Percentiles rank a stretch among this genome's conserved stretches.
Evolutionary conservation across 2,888 invertebrate species (phyloP).

Genomic region (Parapristionchus giblindavisi): DNA sequence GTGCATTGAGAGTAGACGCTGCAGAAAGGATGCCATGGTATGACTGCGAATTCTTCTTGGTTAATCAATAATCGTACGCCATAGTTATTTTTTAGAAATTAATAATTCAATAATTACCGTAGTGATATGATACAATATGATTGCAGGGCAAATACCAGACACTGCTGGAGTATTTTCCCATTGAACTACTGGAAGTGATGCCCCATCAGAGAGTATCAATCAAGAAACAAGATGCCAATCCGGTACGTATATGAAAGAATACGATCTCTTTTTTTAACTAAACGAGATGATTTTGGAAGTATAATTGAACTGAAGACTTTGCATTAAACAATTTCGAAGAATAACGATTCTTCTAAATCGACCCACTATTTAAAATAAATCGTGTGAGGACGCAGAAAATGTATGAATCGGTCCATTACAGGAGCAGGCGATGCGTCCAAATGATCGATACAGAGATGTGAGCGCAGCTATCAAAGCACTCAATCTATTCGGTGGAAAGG

Average conservation of each 20-base stretch:
- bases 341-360: neutral
- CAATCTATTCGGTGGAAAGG: conserved; percentile 26
- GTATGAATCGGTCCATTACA: neutral
- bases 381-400: neutral
- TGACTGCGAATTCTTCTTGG: too few relatives aligned
- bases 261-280: too few relatives aligned
- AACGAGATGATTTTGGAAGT: too few relatives aligned
- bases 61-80: too few relatives aligned
- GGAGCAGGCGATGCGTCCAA: conserved; percentile 18
- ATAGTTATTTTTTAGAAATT: too few relatives aligned
- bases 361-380: neutral
- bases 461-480: conserved; percentile 11
- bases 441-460: neutral
- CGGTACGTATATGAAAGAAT: neutral
- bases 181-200: conserved; percentile 27
- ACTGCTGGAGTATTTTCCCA: conserved; percentile 27
- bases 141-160: too few relatives aligned
- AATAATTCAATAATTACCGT: too few relatives aligned
- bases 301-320: too few relatives aligned
- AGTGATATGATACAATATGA: too few relatives aligned
- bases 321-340: too few relatives aligned
- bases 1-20: too few relatives aligned
- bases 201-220: conserved; percentile 28
- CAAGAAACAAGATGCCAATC: conserved; percentile 29
- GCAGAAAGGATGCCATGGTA: too few relatives aligned